phyloP scores from a whole-genome alignment of 2,113 vertebrate species.

The Okapia johnstoni region DNA sequence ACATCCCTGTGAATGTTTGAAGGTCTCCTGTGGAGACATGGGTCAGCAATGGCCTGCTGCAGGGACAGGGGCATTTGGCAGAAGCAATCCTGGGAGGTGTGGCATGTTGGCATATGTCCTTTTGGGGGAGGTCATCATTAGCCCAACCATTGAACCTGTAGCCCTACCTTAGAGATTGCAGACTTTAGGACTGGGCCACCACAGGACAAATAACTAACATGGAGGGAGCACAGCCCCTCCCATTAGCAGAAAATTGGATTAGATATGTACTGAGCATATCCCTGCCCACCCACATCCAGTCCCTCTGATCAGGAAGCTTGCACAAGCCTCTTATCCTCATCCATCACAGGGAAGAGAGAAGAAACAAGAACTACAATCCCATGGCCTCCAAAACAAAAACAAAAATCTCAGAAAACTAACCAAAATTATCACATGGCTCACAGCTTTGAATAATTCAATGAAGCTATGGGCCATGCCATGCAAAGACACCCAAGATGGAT shows the following conservation, averaged over 20 bases:
- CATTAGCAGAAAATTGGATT: not conserved
- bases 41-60: not conserved
- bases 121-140: not conserved
- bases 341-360: not conserved
- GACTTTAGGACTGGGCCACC: not conserved
- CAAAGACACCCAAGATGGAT: not conserved
- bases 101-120: not conserved
- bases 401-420: not conserved
- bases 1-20: not conserved
- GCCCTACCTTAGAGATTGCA: not conserved
- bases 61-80: not conserved
- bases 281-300: not conserved
- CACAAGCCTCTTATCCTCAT: not conserved
- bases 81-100: not conserved
- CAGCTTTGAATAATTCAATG: rapidly evolving
- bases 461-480: not conserved
- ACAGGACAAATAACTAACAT: not conserved
- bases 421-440: not conserved
- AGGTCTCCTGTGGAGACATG: not conserved
- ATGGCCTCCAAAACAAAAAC: not conserved
- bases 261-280: not conserved
- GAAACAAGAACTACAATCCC: not conserved
- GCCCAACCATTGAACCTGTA: not conserved
- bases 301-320: not conserved
- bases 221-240: not conserved